phyloP scores from a whole-genome alignment of 2,113 vertebrate species.

The Entelurus aequoreus region DNA sequence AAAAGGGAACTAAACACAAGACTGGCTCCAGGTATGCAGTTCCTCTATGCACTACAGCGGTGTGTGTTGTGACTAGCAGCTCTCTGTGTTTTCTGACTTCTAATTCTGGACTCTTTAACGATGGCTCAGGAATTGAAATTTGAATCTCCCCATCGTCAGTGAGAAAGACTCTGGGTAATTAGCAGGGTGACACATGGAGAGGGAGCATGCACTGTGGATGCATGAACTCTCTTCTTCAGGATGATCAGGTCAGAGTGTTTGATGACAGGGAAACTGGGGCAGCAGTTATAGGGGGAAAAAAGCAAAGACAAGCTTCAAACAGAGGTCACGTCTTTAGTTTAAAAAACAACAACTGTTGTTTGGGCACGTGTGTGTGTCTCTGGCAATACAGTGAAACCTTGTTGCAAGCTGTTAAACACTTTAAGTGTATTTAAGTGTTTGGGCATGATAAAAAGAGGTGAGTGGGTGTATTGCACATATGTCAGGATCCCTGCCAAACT shows the following conservation, averaged over 20 bases:
- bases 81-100: conserved; percentile 50
- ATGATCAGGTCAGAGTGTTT: conserved; percentile 61
- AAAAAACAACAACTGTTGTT: neutral
- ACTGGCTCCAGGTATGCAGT: neutral
- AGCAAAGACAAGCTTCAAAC: conserved; percentile 29
- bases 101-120: conserved; percentile 49
- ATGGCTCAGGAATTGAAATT: conserved; percentile 62
- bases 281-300: conserved; percentile 34
- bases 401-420: conserved; percentile 23
- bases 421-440: conserved; percentile 19
- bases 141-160: conserved; percentile 50
- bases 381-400: neutral
- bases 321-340: neutral
- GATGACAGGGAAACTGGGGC: conserved; percentile 62
- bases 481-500: conserved; percentile 47
- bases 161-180: conserved; percentile 58
- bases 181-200: conserved; percentile 56
- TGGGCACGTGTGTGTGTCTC: neutral
- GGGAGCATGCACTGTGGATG: conserved; percentile 15
- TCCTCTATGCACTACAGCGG: neutral
- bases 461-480: conserved; percentile 45
- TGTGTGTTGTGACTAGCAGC: conserved; percentile 25
- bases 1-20: neutral
- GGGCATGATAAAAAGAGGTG: conserved; percentile 27
- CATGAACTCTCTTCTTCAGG: conserved; percentile 31